Base-by-base conservation (phyloP, 2,797 vertebrate species). In the Ctenochaetus hawaiiensis region DNA sequence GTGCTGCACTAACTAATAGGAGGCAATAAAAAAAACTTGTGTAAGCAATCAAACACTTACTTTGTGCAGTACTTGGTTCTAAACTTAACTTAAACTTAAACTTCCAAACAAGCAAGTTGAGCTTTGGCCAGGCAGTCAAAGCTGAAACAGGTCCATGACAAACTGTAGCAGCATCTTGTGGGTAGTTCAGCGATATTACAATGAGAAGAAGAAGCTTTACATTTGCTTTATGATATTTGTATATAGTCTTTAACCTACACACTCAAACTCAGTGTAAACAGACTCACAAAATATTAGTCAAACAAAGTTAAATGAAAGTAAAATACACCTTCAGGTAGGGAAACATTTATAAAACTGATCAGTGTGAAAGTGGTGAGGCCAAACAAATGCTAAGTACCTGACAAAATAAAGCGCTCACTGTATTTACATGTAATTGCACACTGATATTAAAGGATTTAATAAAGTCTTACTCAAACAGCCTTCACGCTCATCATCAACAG, bases 401-500 rank as follows among this genome's bases (percentile, higher is more conserved):
- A 53, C 18, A 34, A 14, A 53, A 71, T 53, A 4, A 45, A 62
- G 30, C 49, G 37, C 4, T 44, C 4, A 9, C 18, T 37, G 10
- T 2, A 17, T 5, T 4, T 16, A 20, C 3, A 57, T 64, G 11
- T 30, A 2, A 30, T 30, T 52, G 6, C 22, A 13, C 2, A 4
- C 2, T 13, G 10, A 51, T 5, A 37, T 57, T 39, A 48, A 53
- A 70, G 4, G 13, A 53, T 8, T 5, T 8, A 57, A 3, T 43
- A 5, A 16, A 61, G 8, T 56, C 30, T 22, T 0, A 52, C 9
- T 16, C 47, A 18, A 51, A 26, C 20, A 13, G 37, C 17, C 65
- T 16, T 62, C n/a, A 2, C 39, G 23, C 13, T 51, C 1, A 14
- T 78, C 11, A 8, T 44, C 23, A 66, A 34, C n/a, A 96, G 95